Conservation (phyloP, 2,113 vertebrate species). For the Sinocyclocheilus anophthalmus region DNA sequence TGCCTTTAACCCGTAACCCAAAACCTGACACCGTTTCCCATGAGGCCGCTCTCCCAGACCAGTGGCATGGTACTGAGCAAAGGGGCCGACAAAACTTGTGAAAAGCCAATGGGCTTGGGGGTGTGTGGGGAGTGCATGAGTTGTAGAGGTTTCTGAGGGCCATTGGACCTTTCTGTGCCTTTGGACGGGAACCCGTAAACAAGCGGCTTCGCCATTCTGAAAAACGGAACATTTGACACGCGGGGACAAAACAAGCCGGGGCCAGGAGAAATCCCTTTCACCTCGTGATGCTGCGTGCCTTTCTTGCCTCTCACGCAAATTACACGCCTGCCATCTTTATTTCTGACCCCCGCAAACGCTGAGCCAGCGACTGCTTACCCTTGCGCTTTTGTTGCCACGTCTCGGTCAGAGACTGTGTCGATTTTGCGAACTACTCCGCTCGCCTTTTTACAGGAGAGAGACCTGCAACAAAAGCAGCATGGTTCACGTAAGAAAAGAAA, state of each 20-base stretch:
- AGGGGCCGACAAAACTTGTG: constrained; percentile 50
- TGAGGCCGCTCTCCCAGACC: constrained; percentile 70
- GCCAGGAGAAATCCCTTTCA: constrained; percentile 65
- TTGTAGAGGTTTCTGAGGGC: constrained; percentile 56
- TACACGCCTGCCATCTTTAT: constrained; percentile 68
- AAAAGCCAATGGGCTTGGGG: constrained; percentile 66
- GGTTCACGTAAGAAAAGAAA: constrained; percentile 27
- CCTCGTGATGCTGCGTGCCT: constrained; percentile 57
- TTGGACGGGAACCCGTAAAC: constrained; percentile 64
- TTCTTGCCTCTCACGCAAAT: constrained; percentile 61
- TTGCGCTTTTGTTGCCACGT: constrained; percentile 18
- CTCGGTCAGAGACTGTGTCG: constrained; percentile 3
- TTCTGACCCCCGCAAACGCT: constrained; percentile 61
- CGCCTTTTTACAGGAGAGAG: constrained; percentile 40
- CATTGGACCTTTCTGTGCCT: constrained; percentile 53
- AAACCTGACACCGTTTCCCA: constrained; percentile 86
- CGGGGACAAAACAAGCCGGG: constrained; percentile 62
- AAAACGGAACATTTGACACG: constrained; percentile 64
- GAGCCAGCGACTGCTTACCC: constrained; percentile 53
- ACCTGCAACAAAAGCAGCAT: constrained; percentile 47
- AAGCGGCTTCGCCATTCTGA: constrained; percentile 60
- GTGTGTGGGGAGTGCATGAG: constrained; percentile 56
- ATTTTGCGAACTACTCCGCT: background rate
- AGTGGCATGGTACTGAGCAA: constrained; percentile 72
- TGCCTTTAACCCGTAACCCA: constrained; percentile 83